A percentile compares a stretch with the other conserved stretches of the same genome.
These are phyloP conservation scores for Epistrophe eligans DNA, from an alignment of 2,888 invertebrate genomes.

Conservation along the genomic window DNA sequence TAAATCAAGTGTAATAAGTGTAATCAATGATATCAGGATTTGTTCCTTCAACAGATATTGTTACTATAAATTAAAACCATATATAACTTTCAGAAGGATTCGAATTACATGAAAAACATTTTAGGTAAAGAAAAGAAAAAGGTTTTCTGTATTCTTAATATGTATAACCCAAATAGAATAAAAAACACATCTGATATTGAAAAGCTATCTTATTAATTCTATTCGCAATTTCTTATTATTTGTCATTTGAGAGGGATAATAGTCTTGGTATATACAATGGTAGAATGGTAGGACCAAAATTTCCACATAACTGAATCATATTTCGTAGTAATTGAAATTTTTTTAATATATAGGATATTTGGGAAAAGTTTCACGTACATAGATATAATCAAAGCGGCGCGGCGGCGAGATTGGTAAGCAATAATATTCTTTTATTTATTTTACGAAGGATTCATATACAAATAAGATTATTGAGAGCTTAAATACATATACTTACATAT, in stretches of 20 bases:
- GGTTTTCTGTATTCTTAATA: too few species aligned
- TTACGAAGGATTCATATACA: neutral
- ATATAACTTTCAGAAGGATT: too few species aligned
- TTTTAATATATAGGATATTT: neutral
- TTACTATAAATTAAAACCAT: too few species aligned
- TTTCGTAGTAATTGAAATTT: neutral
- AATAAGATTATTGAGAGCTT: neutral
- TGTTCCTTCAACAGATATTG: too few species aligned
- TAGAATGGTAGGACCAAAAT: neutral
- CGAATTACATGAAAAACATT: too few species aligned
- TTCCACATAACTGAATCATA: neutral
- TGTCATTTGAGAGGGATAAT: neutral
- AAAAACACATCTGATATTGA: neutral
- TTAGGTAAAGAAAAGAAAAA: too few species aligned
- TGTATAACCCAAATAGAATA: neutral
- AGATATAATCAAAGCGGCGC: neutral
- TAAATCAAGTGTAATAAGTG: too few species aligned
- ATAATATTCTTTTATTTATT: conserved; percentile 1
- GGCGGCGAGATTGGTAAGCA: neutral
- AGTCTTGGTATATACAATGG: too few species aligned
- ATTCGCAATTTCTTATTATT: conserved; percentile 5
- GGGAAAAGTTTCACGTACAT: conserved; percentile 10
- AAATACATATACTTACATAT: too few species aligned
- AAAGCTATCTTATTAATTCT: conserved; percentile 1
- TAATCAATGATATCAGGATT: too few species aligned